Conservation (phyloP, 2,113 vertebrate genomes). For the Rhadina sibilatrix region DNA sequence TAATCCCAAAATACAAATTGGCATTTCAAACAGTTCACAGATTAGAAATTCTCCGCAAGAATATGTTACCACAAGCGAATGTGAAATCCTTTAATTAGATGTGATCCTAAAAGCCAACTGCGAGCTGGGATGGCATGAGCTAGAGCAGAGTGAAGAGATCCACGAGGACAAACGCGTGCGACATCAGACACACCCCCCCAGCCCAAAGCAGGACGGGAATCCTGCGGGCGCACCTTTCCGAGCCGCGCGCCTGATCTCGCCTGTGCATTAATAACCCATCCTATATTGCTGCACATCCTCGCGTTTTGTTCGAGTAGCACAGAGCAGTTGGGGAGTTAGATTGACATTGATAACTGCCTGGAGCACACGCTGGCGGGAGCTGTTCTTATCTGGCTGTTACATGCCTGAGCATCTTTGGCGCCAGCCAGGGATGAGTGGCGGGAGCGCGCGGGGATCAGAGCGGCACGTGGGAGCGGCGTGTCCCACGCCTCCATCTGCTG, state of each 20-base stretch:
- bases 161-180: not conserved
- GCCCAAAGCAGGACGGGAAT: not conserved
- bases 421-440: not conserved
- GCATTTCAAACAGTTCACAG: conserved; percentile 50
- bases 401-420: not conserved
- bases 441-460: not conserved
- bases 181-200: not conserved
- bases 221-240: not conserved
- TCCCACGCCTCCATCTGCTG: not conserved
- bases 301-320: not conserved
- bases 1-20: conserved; percentile 50
- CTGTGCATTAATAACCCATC: not conserved
- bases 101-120: not conserved
- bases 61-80: not conserved
- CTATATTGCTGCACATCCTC: not conserved
- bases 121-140: not conserved
- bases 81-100: conserved; percentile 48
- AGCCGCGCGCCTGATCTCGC: not conserved
- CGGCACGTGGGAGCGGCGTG: rapidly evolving
- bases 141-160: not conserved
- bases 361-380: not conserved
- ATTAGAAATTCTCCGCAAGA: conserved; percentile 49
- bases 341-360: conserved; percentile 21
- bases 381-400: not conserved
- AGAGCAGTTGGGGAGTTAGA: conserved; percentile 1